phyloP scores from a whole-genome alignment of 2,888 invertebrate species.

The Hirtodrosophila trivittata region DNA sequence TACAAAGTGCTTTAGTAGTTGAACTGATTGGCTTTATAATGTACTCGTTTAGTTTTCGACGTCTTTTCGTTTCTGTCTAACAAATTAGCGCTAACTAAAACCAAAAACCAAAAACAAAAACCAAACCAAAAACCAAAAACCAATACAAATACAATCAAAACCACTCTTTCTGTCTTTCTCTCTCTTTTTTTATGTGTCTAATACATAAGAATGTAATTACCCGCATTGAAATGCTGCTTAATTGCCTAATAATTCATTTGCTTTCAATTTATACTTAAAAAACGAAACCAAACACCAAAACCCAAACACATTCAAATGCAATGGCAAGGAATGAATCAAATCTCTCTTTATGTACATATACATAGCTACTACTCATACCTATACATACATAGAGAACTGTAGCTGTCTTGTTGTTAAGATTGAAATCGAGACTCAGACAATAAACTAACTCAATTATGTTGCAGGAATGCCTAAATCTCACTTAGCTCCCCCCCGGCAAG shows the following conservation, averaged over 20 bases:
- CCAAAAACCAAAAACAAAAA: slow-evolving; percentile 15
- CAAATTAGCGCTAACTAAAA: slow-evolving; percentile 40
- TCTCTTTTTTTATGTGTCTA: no score
- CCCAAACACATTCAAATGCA: no score
- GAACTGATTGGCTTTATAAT: slow-evolving; percentile 64
- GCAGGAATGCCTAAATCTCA: background rate
- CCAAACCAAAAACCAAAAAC: slow-evolving; percentile 7
- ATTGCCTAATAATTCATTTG: no score
- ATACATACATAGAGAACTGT: slow-evolving; percentile 11
- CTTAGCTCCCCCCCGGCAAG: no score
- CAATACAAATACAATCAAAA: background rate
- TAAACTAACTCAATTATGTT: background rate
- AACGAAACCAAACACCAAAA: no score
- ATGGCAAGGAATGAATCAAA: slow-evolving; percentile 8
- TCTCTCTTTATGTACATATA: slow-evolving; percentile 7
- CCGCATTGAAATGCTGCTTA: slow-evolving; percentile 32
- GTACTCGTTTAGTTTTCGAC: slow-evolving; percentile 45
- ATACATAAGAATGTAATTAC: no score
- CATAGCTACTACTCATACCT: no score
- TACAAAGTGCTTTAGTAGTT: slow-evolving; percentile 67
- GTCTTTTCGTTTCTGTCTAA: slow-evolving; percentile 37
- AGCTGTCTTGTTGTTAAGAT: no score
- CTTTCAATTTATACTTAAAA: no score
- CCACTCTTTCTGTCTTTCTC: no score
- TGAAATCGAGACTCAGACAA: background rate